A percentile compares a stretch with the other conserved stretches of the same genome.
These are phyloP conservation scores for Metaphire vulgaris DNA, from an alignment of 1,140 invertebrate genomes.

Conservation along the genomic window DNA sequence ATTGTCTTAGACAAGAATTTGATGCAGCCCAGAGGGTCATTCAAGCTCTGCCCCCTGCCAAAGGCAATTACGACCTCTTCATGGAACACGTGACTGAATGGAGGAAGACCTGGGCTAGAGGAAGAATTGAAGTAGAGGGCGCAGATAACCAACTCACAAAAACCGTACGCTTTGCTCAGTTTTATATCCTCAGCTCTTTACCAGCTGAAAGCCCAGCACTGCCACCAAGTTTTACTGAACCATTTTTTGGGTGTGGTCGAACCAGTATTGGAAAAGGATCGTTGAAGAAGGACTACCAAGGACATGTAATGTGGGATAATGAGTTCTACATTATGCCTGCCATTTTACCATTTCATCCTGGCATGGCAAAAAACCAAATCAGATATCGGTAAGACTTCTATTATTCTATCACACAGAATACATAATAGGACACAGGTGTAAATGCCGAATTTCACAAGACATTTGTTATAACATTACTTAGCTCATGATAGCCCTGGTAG, in stretches of 20 bases:
- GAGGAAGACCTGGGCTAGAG: constrained; percentile 22
- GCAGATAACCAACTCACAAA: constrained; percentile 23
- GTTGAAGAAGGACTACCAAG: constrained; percentile 24
- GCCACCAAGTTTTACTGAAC: constrained; percentile 21
- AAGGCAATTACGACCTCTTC: constrained; percentile 22
- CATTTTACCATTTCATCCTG: constrained; percentile 26
- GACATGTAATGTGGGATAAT: constrained; percentile 31
- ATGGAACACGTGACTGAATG: constrained; percentile 24
- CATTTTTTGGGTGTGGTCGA: constrained; percentile 20
- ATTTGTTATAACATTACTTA: too few species aligned
- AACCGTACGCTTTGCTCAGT: constrained; percentile 25
- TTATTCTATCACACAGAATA: too few species aligned
- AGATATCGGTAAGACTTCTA: constrained; percentile 15
- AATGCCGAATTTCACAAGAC: too few species aligned
- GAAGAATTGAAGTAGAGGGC: constrained; percentile 22
- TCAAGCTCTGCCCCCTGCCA: not conserved
- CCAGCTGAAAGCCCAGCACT: constrained; percentile 22
- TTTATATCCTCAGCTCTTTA: constrained; percentile 27
- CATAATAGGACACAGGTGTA: too few species aligned
- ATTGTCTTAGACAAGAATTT: constrained; percentile 25
- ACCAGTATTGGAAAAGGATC: constrained; percentile 20
- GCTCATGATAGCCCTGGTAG: too few species aligned
- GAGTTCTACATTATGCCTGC: constrained; percentile 30
- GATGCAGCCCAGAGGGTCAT: constrained; percentile 16
- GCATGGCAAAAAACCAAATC: constrained; percentile 18